A percentile compares a stretch with the other conserved stretches of the same genome.
Conservation (phyloP, 2,113 vertebrate genomes). For the Platichthys stellatus region DNA sequence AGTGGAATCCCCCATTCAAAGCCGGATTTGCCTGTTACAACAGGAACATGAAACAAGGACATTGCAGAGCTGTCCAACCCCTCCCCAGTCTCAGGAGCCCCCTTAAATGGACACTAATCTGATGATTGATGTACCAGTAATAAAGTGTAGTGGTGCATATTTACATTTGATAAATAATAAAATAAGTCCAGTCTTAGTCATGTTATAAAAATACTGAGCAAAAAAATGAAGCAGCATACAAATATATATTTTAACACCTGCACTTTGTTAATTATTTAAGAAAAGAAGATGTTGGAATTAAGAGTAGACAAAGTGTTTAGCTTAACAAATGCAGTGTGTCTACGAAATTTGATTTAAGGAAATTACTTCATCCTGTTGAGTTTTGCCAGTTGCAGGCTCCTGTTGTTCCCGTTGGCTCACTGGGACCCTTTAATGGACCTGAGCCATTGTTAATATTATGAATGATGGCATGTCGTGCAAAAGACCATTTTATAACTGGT, state of each 20-base stretch:
- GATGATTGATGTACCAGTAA: not conserved
- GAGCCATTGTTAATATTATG: not conserved
- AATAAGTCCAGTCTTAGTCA: not conserved
- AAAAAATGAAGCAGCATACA: not conserved
- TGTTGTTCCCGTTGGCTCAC: not conserved
- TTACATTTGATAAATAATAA: not conserved
- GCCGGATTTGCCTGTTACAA: conserved; percentile 43
- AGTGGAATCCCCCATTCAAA: conserved; percentile 36
- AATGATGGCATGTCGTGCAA: not conserved
- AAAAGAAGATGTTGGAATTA: not conserved
- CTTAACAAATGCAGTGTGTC: not conserved
- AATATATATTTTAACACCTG: not conserved
- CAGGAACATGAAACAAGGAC: conserved; percentile 31
- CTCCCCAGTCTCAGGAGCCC: conserved; percentile 20
- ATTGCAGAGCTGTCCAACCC: not conserved
- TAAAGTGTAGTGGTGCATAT: conserved; percentile 4
- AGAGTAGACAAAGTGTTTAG: conserved; percentile 5
- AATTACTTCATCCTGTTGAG: not conserved
- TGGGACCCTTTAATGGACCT: not conserved
- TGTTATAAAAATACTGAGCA: too few relatives aligned
- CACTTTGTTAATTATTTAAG: too few relatives aligned
- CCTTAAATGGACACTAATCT: conserved; percentile 2
- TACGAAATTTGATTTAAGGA: not conserved
- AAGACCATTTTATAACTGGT: not conserved
- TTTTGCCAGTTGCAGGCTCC: not conserved